Evolutionary conservation across 2,888 invertebrate genomes (phyloP), one percentile per base, ranked within the genome.

Genomic region (Perizoma flavofasciatum): DNA sequence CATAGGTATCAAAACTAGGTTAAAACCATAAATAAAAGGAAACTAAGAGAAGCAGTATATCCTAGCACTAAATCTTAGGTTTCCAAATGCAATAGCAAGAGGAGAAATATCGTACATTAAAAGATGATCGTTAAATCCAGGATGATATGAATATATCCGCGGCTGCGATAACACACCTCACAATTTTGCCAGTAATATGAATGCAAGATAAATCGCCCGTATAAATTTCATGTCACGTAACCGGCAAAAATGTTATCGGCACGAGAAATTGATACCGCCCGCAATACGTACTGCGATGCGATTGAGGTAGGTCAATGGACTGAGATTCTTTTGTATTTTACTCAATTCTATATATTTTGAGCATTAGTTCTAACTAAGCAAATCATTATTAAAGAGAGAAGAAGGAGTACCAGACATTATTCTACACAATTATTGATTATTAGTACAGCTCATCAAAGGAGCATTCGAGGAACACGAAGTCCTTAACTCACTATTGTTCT

Each of bases 141-240:
- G 76, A 78, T 80, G 80, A 74, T 76, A 77, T 75, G 72, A 76
- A 80, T 82, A 80, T 82, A 82, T 78, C 78, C 80, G 74, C 77
- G 77, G 79, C 70, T 51, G 80, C 73, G 88, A 88, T 89, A 90
- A 85, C 82, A 81, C 82, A 86, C 85, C 85, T 85, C 83, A 80
- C 85, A 87, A 87, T 86, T 88, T 85, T 77, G 79, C 82, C 77
- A 80, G 82, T 86, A 85, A 89, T 87, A 85, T 85, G 89, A 89
- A 88, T 87, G 83, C 82, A 82, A 85, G 89, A 91, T 88, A 89
- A 89, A 91, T 91, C 85, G 83, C 79, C 81, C 83, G 85, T 85
- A 90, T 89, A 86, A 90, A 90, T 90, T 89, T 86, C 86, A 77
- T 74, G 89, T 90, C 91, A 90, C 89, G 89, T 89, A 87, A 84